Conservation (phyloP, 2,888 invertebrate genomes). For the Epinotia brunnichana region DNA sequence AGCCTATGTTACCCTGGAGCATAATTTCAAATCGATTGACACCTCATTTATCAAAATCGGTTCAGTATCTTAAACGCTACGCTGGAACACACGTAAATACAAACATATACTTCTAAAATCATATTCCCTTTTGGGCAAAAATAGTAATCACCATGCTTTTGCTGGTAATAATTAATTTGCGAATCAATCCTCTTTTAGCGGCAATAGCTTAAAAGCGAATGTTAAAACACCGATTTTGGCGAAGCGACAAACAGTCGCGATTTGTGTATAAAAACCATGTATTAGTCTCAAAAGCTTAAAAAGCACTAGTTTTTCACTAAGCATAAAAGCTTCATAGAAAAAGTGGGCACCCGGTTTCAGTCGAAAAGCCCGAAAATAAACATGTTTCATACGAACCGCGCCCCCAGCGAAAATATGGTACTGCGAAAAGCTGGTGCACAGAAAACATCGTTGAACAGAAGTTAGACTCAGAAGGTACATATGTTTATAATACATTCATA, state of each 20-base stretch:
- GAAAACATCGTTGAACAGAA: not conserved
- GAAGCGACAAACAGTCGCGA: not conserved
- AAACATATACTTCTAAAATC: too few species aligned
- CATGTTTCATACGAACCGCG: conserved; percentile 19
- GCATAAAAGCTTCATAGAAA: conserved; percentile 24
- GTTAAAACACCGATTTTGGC: conserved; percentile 3
- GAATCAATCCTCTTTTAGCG: not conserved
- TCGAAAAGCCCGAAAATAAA: conserved; percentile 22
- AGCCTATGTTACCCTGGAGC: too few species aligned
- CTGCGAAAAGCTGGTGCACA: conserved; percentile 3
- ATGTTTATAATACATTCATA: too few species aligned
- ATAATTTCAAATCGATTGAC: too few species aligned
- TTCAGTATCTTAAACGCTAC: too few species aligned
- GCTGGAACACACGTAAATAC: too few species aligned
- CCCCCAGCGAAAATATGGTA: not conserved
- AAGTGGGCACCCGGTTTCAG: conserved; percentile 6
- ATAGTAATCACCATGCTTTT: too few species aligned
- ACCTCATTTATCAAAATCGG: too few species aligned
- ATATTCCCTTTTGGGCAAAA: too few species aligned
- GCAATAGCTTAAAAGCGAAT: not conserved
- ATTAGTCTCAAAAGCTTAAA: conserved; percentile 4
- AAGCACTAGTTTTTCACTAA: conserved; percentile 22
- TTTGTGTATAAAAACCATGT: conserved; percentile 1
- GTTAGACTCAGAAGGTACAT: not conserved
- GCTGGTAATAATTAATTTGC: too few species aligned